Conservation (phyloP, 2,888 invertebrate species). For the Caenorhabditis sp. region DNA sequence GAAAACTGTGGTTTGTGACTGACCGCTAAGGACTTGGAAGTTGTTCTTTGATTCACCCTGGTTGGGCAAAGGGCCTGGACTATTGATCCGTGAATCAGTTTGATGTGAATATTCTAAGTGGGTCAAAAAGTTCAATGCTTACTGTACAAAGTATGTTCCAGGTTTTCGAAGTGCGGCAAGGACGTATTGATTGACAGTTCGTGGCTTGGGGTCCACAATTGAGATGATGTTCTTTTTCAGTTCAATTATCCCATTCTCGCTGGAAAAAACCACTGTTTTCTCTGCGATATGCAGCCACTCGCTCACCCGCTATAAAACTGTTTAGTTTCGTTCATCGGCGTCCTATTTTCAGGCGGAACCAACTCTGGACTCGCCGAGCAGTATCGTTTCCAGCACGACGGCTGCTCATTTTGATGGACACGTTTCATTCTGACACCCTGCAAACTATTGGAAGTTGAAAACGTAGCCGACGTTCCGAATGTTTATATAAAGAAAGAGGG, state of each 20-base stretch:
- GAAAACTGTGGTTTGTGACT: too few relatives aligned
- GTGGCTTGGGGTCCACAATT: constrained; percentile 32
- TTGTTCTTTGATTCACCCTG: too few relatives aligned
- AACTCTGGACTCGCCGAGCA: constrained; percentile 3
- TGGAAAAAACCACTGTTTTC: neutral
- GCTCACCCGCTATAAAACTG: constrained; percentile 31
- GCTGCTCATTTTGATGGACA: neutral
- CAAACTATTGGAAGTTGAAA: too few relatives aligned
- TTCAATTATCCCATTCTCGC: constrained; percentile 23
- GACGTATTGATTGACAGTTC: constrained; percentile 11
- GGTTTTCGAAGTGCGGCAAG: constrained; percentile 22
- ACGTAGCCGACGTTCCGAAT: too few relatives aligned
- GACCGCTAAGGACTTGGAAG: too few relatives aligned
- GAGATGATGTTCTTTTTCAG: constrained; percentile 27
- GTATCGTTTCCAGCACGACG: constrained; percentile 4
- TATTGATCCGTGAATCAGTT: too few relatives aligned
- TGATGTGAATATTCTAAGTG: too few relatives aligned
- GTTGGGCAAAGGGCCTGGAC: too few relatives aligned
- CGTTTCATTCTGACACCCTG: constrained; percentile 20
- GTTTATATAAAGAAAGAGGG: too few relatives aligned
- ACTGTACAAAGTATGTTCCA: constrained; percentile 39
- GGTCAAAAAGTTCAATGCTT: too few relatives aligned
- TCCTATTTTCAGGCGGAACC: neutral
- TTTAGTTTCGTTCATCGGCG: neutral
- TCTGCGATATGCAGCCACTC: too few relatives aligned